Percentiles rank a stretch among this genome's conserved stretches.
Conservation (phyloP, 1,140 invertebrate species). For the Pachyrhynchus sulphureomaculatus region DNA sequence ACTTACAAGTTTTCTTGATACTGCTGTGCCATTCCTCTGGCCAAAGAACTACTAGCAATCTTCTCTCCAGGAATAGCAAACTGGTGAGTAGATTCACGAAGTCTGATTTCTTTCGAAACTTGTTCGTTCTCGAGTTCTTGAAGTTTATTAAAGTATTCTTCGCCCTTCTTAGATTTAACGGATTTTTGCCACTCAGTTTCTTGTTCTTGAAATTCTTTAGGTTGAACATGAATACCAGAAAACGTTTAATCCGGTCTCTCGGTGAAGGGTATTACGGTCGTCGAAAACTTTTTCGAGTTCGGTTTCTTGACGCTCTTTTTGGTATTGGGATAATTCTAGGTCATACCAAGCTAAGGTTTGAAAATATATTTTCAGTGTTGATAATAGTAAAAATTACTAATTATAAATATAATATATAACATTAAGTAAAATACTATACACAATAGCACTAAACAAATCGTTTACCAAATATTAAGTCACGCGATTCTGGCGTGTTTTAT, state of each 20-base stretch:
- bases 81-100: slow-evolving; percentile 76
- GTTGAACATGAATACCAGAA: slow-evolving; percentile 56
- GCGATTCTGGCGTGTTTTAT: too few species aligned
- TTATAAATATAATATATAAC: not conserved
- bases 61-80: slow-evolving; percentile 84
- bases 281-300: slow-evolving; percentile 86
- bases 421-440: slow-evolving; percentile 12
- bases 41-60: slow-evolving; percentile 69
- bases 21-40: slow-evolving; percentile 83
- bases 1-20: slow-evolving; percentile 84
- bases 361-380: not conserved
- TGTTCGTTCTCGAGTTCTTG: slow-evolving; percentile 83
- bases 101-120: slow-evolving; percentile 75
- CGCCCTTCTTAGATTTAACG: slow-evolving; percentile 78
- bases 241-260: slow-evolving; percentile 57
- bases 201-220: slow-evolving; percentile 69
- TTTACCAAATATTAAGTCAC: slow-evolving; percentile 17
- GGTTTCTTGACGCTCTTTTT: slow-evolving; percentile 78
- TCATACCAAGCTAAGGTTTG: slow-evolving; percentile 84
- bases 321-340: slow-evolving; percentile 79
- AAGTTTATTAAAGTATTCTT: slow-evolving; percentile 82
- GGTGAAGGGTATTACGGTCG: slow-evolving; percentile 70
- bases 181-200: slow-evolving; percentile 83
- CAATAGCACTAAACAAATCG: slow-evolving; percentile 14
- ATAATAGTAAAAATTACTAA: not conserved